Conservation (phyloP, 2,797 vertebrate species). For the Vireo griseus region DNA sequence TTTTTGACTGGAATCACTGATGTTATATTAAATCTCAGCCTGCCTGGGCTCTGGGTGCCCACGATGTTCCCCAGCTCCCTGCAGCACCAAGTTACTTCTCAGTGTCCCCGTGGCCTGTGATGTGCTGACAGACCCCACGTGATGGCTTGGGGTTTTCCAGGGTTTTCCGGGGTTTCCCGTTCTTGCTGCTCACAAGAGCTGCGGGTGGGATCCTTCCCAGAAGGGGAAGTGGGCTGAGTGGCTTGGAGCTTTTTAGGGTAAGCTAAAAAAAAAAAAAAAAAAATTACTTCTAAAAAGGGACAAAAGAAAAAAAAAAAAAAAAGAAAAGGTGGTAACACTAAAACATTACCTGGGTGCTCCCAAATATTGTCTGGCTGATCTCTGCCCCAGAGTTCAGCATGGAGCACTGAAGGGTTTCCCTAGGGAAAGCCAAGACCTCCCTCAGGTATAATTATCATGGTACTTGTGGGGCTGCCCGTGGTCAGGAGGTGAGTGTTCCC, state of each 20-base stretch:
- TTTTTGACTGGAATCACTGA: background rate
- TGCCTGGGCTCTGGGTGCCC: background rate
- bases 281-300: background rate
- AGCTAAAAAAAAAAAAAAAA: no score
- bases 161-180: background rate
- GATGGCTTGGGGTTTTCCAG: background rate
- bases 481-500: background rate
- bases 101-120: rapidly evolving
- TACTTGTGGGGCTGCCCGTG: background rate
- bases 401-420: background rate
- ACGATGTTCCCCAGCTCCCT: background rate
- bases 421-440: background rate
- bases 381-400: background rate
- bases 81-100: background rate
- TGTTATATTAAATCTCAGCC: background rate
- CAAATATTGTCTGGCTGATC: background rate
- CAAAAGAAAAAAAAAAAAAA: no score
- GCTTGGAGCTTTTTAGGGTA: background rate
- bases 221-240: background rate
- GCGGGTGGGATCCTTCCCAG: background rate
- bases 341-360: background rate
- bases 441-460: background rate
- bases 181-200: background rate
- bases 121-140: background rate
- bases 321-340: rapidly evolving